These are phyloP conservation scores for Girardinichthys multiradiatus DNA, from an alignment of 2,113 vertebrate genomes.

Conservation along the genomic window DNA sequence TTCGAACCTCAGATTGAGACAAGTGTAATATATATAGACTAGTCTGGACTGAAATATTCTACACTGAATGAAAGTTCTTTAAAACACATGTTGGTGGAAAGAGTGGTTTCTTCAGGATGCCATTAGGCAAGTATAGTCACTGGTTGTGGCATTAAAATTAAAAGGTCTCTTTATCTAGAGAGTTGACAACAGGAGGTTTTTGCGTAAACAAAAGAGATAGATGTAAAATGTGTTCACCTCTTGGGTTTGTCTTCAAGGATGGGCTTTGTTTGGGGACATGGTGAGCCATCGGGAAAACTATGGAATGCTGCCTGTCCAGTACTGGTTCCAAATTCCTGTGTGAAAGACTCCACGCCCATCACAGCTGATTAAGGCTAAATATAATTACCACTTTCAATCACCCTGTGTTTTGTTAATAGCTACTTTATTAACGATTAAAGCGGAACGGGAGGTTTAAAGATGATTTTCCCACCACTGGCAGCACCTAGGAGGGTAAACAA, in stretches of 20 bases:
- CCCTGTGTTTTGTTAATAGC: background rate
- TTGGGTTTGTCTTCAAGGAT: background rate
- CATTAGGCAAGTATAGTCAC: background rate
- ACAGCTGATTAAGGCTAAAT: background rate
- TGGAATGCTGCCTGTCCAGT: slow-evolving; percentile 58
- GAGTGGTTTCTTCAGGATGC: background rate
- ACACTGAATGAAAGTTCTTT: background rate
- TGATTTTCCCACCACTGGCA: slow-evolving; percentile 1
- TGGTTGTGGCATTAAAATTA: background rate
- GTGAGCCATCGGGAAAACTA: background rate
- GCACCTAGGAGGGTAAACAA: slow-evolving; percentile 23
- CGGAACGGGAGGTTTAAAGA: background rate
- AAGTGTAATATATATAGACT: background rate
- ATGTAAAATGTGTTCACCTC: no score
- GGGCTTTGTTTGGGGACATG: slow-evolving; percentile 5
- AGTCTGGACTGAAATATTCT: background rate
- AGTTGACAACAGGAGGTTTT: background rate
- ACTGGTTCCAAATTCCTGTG: slow-evolving; percentile 48
- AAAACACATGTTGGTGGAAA: background rate
- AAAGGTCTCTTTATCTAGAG: background rate
- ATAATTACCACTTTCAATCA: background rate
- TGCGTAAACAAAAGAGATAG: background rate
- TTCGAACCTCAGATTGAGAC: background rate
- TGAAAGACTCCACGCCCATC: slow-evolving; percentile 20
- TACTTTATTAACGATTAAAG: background rate